Evolutionary conservation across 2,888 invertebrate genomes (phyloP).

Genomic region (Acanthococcus lagerstroemiae): DNA sequence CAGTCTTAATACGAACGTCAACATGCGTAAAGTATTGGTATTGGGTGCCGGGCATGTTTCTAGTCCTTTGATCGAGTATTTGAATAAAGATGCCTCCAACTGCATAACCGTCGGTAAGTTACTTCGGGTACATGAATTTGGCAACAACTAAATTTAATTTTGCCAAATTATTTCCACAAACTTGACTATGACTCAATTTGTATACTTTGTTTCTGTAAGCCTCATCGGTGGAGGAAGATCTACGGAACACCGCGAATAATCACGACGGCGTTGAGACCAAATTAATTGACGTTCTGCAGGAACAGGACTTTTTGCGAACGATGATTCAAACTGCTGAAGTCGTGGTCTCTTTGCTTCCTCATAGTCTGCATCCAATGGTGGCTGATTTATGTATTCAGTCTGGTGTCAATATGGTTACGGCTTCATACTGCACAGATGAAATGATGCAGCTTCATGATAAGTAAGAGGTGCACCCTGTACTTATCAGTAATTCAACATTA

Average conservation of each 20-base stretch:
- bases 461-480: too few species aligned
- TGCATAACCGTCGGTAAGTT: constrained; percentile 66
- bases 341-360: constrained; percentile 82
- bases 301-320: constrained; percentile 56
- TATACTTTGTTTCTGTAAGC: constrained; percentile 43
- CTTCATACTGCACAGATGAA: constrained; percentile 82
- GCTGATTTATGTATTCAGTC: constrained; percentile 80
- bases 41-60: constrained; percentile 93
- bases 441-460: constrained; percentile 66
- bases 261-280: constrained; percentile 70
- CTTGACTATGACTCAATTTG: background rate
- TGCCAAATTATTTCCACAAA: background rate
- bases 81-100: constrained; percentile 68
- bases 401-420: constrained; percentile 87
- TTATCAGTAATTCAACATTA: too few species aligned
- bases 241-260: constrained; percentile 51
- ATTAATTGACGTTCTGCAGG: constrained; percentile 65
- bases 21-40: constrained; percentile 65
- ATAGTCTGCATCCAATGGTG: constrained; percentile 72
- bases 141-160: background rate
- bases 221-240: constrained; percentile 73
- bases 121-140: background rate
- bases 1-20: constrained; percentile 47
- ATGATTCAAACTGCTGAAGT: constrained; percentile 64
- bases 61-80: constrained; percentile 87